These are phyloP conservation scores for Ornithoptera alexandrae DNA, from an alignment of 2,888 invertebrate genomes.

Conservation along the genomic window DNA sequence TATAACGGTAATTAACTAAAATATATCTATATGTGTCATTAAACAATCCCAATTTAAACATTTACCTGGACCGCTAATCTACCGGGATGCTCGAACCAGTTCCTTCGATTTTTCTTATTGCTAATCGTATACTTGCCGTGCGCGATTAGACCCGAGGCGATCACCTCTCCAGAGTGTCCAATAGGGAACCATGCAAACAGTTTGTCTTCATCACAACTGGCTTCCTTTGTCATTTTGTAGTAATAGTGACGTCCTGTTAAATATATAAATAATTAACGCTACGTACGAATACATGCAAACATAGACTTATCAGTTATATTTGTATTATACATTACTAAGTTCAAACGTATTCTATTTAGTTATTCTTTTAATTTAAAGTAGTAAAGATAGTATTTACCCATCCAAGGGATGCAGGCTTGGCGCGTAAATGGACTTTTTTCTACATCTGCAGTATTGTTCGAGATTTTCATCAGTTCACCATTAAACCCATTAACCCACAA, in stretches of 20 bases:
- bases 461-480: conserved; percentile 38
- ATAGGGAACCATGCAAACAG: conserved; percentile 53
- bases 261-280: neutral
- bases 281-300: too few species aligned
- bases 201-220: conserved; percentile 38
- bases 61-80: conserved; percentile 39
- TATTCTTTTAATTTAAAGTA: neutral
- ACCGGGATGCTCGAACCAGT: conserved; percentile 47
- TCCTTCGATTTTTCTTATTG: conserved; percentile 26
- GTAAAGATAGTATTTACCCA: conserved; percentile 52
- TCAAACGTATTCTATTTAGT: neutral
- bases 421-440: conserved; percentile 43
- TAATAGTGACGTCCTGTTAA: conserved; percentile 51
- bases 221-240: conserved; percentile 46
- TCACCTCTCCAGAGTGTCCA: conserved; percentile 38
- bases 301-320: too few species aligned
- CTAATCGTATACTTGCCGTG: conserved; percentile 37
- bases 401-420: conserved; percentile 60
- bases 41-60: neutral
- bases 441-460: conserved; percentile 35
- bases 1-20: too few species aligned
- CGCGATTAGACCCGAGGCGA: conserved; percentile 42
- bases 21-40: too few species aligned
- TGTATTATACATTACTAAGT: too few species aligned
- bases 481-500: conserved; percentile 47